Conservation (phyloP, 1,140 invertebrate species). For the Drosophila busckii region DNA sequence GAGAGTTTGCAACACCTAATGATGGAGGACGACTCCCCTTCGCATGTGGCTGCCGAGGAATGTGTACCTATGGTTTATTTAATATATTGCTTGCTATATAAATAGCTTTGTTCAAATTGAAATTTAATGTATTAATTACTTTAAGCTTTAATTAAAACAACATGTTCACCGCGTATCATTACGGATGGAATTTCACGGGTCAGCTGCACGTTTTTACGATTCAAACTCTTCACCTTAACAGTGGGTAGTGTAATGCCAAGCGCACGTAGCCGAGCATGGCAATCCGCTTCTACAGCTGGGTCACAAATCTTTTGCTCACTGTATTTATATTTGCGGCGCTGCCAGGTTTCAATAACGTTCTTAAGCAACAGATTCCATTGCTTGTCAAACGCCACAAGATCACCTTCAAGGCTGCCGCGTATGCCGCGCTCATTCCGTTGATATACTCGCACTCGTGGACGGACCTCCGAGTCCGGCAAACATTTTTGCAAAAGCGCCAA, state of each 20-base stretch:
- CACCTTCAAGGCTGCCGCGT: constrained; percentile 89
- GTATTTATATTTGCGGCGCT: constrained; percentile 80
- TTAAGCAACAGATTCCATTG: constrained; percentile 95
- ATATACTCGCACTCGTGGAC: constrained; percentile 83
- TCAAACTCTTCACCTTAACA: constrained; percentile 80
- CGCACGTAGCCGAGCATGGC: constrained; percentile 27
- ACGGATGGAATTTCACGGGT: constrained; percentile 88
- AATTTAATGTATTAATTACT: constrained; percentile 19
- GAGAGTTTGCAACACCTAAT: constrained; percentile 81
- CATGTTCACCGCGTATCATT: constrained; percentile 91
- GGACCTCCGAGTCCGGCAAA: constrained; percentile 79
- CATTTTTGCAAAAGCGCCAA: constrained; percentile 82
- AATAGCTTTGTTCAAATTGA: not conserved
- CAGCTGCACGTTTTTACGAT: constrained; percentile 84
- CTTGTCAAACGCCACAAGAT: constrained; percentile 93
- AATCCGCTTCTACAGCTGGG: constrained; percentile 22
- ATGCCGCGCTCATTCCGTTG: constrained; percentile 84
- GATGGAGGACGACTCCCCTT: constrained; percentile 86
- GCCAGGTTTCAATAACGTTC: constrained; percentile 93
- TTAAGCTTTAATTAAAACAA: constrained; percentile 80
- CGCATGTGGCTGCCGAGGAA: constrained; percentile 84
- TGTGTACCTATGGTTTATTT: constrained; percentile 82
- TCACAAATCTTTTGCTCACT: constrained; percentile 51
- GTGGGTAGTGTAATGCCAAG: constrained; percentile 78
- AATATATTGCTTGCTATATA: constrained; percentile 15